These are phyloP conservation scores for Thera britannica DNA, from an alignment of 2,888 invertebrate genomes.

Conservation along the genomic window DNA sequence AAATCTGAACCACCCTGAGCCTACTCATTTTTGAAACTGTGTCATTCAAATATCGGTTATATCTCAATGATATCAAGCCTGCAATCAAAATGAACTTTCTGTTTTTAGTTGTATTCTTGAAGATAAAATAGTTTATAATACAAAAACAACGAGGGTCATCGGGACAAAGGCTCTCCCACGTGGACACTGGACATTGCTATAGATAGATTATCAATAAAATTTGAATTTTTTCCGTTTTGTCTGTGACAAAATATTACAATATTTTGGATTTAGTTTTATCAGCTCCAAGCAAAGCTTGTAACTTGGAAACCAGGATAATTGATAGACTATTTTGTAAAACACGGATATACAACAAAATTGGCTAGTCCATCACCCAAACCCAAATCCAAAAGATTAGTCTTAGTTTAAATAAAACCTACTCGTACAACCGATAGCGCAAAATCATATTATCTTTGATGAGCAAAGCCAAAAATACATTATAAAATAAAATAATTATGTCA, in stretches of 20 bases:
- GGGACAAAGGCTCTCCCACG: slow-evolving; percentile 32
- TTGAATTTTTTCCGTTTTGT: background rate
- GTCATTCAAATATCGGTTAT: slow-evolving; percentile 19
- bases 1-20: slow-evolving; percentile 48
- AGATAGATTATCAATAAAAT: background rate
- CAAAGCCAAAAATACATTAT: too few relatives aligned
- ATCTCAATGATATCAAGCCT: background rate
- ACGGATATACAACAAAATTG: too few relatives aligned
- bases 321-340: too few relatives aligned
- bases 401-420: too few relatives aligned
- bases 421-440: too few relatives aligned
- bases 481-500: too few relatives aligned
- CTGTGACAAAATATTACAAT: background rate
- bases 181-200: slow-evolving; percentile 30
- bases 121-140: slow-evolving; percentile 31
- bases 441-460: too few relatives aligned
- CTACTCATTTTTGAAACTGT: slow-evolving; percentile 37
- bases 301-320: too few relatives aligned
- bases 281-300: too few relatives aligned
- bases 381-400: too few relatives aligned
- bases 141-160: slow-evolving; percentile 33
- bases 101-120: slow-evolving; percentile 27
- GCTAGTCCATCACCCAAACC: too few relatives aligned
- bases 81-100: slow-evolving; percentile 2
- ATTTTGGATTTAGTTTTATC: background rate